Conservation (phyloP, 2,888 invertebrate species). For the Drosophila subsilvestris region DNA sequence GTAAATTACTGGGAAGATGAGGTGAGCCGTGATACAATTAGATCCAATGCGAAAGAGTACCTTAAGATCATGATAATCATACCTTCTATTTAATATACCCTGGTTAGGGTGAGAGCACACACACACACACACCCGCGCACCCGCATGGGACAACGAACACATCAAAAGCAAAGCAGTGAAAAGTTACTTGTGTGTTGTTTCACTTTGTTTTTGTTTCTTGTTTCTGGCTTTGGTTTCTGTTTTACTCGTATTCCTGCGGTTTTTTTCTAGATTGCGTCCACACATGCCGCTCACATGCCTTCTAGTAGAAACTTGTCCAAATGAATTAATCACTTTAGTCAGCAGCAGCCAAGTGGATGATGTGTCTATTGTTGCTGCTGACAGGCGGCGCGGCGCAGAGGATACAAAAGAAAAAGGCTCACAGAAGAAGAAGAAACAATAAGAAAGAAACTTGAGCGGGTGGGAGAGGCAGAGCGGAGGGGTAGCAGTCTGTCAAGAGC, state of each 20-base stretch:
- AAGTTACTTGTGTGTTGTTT: slow-evolving; percentile 63
- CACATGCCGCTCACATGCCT: slow-evolving; percentile 42
- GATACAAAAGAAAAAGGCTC: not conserved
- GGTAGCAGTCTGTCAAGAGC: slow-evolving; percentile 66
- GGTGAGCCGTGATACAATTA: not conserved
- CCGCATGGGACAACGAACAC: slow-evolving; percentile 36
- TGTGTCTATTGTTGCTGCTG: slow-evolving; percentile 56
- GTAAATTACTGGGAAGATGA: not conserved
- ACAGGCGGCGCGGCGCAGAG: slow-evolving; percentile 12
- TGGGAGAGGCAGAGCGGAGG: not conserved
- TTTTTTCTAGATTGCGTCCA: slow-evolving; percentile 24
- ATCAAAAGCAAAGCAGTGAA: slow-evolving; percentile 64
- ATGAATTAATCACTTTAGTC: slow-evolving; percentile 78
- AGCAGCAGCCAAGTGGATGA: slow-evolving; percentile 65
- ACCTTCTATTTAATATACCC: not conserved
- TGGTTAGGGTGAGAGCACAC: slow-evolving; percentile 23
- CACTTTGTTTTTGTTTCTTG: slow-evolving; percentile 40
- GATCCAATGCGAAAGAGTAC: not conserved
- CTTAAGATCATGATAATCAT: not conserved
- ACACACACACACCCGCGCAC: slow-evolving; percentile 24
- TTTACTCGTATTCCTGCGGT: slow-evolving; percentile 30
- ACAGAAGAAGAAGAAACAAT: slow-evolving; percentile 5
- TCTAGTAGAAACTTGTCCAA: slow-evolving; percentile 70
- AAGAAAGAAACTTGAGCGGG: slow-evolving; percentile 5
- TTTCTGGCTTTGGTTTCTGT: slow-evolving; percentile 42